Percentiles rank a stretch among this genome's conserved stretches.
Conservation (phyloP, 2,888 invertebrate species). For the Sialis lutaria region DNA sequence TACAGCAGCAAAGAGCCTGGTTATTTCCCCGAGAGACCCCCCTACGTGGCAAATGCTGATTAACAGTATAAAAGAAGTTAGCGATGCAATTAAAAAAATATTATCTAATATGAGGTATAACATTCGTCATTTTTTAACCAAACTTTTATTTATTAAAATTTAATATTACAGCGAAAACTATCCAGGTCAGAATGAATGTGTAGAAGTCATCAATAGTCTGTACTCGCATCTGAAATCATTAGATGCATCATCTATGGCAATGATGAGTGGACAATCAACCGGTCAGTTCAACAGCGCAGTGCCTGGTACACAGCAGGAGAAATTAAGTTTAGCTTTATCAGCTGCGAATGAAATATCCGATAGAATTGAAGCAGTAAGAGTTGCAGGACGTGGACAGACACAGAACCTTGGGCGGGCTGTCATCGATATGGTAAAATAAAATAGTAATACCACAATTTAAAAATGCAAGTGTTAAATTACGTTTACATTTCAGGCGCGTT, state of each 20-base stretch:
- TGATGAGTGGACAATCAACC: conserved; percentile 29
- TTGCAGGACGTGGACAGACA: conserved; percentile 77
- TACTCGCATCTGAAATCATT: conserved; percentile 59
- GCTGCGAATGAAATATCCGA: conserved; percentile 68
- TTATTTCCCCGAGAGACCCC: conserved; percentile 78
- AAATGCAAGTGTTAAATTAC: not conserved
- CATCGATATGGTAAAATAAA: conserved; percentile 39
- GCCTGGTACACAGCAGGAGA: conserved; percentile 29
- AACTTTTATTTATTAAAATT: not conserved
- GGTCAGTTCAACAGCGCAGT: conserved; percentile 13
- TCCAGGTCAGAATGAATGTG: conserved; percentile 91
- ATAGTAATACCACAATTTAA: conserved; percentile 1
- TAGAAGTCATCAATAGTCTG: conserved; percentile 61
- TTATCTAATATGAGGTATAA: conserved; percentile 84
- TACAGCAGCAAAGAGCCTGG: conserved; percentile 73
- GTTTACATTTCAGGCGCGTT: conserved; percentile 32
- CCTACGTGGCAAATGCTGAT: conserved; percentile 90
- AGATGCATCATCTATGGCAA: conserved; percentile 75
- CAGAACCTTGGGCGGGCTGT: conserved; percentile 86
- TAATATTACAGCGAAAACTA: conserved; percentile 58
- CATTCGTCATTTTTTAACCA: conserved; percentile 3
- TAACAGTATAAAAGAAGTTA: conserved; percentile 84
- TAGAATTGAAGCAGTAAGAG: conserved; percentile 66
- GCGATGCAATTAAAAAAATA: conserved; percentile 88
- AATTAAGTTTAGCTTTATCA: conserved; percentile 27